phyloP scores from a whole-genome alignment of 2,888 invertebrate genomes.

The Oxytorus armatus region DNA sequence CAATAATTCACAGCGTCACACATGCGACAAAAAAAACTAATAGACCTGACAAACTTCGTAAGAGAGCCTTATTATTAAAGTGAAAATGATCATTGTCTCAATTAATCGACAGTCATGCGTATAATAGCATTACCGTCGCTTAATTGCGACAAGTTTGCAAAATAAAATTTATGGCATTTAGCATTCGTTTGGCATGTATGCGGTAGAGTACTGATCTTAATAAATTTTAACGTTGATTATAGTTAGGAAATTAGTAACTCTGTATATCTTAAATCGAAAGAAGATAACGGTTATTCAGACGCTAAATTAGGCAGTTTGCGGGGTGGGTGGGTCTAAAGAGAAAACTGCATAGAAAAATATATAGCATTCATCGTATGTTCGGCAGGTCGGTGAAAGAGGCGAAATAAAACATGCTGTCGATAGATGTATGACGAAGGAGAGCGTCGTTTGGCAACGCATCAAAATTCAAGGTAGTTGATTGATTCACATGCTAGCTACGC shows the following conservation, averaged over 20 bases:
- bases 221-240: conserved; percentile 31
- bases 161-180: not conserved
- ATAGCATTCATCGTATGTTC: conserved; percentile 45
- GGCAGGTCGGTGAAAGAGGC: conserved; percentile 47
- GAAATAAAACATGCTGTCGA: conserved; percentile 58
- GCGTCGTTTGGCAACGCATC: conserved; percentile 57
- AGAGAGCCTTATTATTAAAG: conserved; percentile 25
- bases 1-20: conserved; percentile 32
- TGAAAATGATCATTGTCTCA: conserved; percentile 8
- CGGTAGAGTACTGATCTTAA: not conserved
- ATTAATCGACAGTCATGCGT: not conserved
- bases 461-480: conserved; percentile 60
- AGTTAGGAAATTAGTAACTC: conserved; percentile 36
- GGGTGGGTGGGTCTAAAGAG: conserved; percentile 1
- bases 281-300: conserved; percentile 27
- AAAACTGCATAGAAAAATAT: conserved; percentile 32
- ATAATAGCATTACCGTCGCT: too few species aligned
- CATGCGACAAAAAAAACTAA: conserved; percentile 55
- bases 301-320: conserved; percentile 34
- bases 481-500: conserved; percentile 65
- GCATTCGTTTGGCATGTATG: not conserved
- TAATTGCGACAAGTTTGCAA: not conserved
- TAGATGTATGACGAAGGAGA: conserved; percentile 30
- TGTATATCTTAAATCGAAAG: conserved; percentile 9
- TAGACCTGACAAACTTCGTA: conserved; percentile 25